Percentiles rank a stretch among this genome's conserved stretches.
phyloP scores from a whole-genome alignment of 2,888 invertebrate species.

The Phortica magna region DNA sequence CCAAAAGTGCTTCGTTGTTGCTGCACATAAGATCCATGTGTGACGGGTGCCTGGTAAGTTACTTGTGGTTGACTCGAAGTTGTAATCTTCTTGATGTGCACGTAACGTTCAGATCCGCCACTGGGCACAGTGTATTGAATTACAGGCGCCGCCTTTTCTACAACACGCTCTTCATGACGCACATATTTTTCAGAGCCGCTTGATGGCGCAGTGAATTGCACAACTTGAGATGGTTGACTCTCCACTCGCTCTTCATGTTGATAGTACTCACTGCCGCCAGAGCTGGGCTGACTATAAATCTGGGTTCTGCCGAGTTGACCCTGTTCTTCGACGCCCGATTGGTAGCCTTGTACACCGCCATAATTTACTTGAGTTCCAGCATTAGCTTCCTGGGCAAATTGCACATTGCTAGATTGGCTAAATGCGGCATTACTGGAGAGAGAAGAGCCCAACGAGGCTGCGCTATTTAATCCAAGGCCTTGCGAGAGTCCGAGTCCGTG shows the following conservation, averaged over 20 bases:
- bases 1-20: conserved; percentile 13
- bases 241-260: conserved; percentile 59
- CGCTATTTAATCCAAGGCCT: conserved; percentile 57
- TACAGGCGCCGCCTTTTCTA: conserved; percentile 54
- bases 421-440: conserved; percentile 58
- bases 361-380: conserved; percentile 60
- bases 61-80: conserved; percentile 58
- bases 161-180: conserved; percentile 65
- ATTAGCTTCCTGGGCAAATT: conserved; percentile 56
- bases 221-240: conserved; percentile 54
- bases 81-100: conserved; percentile 65
- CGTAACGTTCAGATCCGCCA: conserved; percentile 65
- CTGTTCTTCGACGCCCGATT: conserved; percentile 38
- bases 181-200: conserved; percentile 65
- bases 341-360: conserved; percentile 54
- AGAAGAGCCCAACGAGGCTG: conserved; percentile 38
- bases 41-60: conserved; percentile 46
- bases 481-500: conserved; percentile 41
- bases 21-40: conserved; percentile 45
- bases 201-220: conserved; percentile 53
- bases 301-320: neutral
- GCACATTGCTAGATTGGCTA: conserved; percentile 60
- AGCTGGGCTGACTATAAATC: conserved; percentile 24
- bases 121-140: conserved; percentile 58
- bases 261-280: conserved; percentile 57